Evolutionary conservation across 2,113 vertebrate species (phyloP).

Genomic region (Sinosuthora webbiana): DNA sequence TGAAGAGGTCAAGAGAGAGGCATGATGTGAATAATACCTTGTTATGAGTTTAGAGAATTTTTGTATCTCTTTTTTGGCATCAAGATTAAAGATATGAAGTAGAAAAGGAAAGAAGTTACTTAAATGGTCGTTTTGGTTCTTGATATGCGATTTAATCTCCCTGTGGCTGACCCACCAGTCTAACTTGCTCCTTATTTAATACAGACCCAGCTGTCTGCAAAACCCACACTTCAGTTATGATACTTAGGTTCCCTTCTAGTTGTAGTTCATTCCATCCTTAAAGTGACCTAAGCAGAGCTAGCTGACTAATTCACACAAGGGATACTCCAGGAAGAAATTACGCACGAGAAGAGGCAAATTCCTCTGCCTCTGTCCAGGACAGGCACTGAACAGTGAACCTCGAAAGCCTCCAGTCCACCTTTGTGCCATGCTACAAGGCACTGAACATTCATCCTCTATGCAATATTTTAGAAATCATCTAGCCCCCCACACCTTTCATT

Average conservation of each 20-base stretch:
- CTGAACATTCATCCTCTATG: not conserved
- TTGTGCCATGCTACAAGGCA: not conserved
- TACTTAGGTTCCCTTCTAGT: not conserved
- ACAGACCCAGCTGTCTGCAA: not conserved
- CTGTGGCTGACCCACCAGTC: not conserved
- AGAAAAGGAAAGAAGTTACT: not conserved
- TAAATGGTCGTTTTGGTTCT: not conserved
- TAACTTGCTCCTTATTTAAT: not conserved
- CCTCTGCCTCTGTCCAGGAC: not conserved
- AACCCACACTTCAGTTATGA: not conserved
- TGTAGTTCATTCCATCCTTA: not conserved
- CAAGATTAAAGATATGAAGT: not conserved
- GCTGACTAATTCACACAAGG: not conserved
- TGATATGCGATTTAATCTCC: not conserved
- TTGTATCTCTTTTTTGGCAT: not conserved
- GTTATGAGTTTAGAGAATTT: not conserved
- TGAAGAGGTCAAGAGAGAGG: not conserved
- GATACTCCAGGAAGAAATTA: not conserved
- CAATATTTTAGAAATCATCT: not conserved
- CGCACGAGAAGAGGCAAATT: not conserved
- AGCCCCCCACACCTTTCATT: fast-evolving
- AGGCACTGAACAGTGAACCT: not conserved
- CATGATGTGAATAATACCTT: not conserved
- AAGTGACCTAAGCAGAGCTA: not conserved
- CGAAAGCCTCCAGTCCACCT: not conserved